A percentile compares a stretch with the other conserved stretches of the same genome.
phyloP scores from a whole-genome alignment of 2,888 invertebrate genomes.

The Molanna angustata region DNA sequence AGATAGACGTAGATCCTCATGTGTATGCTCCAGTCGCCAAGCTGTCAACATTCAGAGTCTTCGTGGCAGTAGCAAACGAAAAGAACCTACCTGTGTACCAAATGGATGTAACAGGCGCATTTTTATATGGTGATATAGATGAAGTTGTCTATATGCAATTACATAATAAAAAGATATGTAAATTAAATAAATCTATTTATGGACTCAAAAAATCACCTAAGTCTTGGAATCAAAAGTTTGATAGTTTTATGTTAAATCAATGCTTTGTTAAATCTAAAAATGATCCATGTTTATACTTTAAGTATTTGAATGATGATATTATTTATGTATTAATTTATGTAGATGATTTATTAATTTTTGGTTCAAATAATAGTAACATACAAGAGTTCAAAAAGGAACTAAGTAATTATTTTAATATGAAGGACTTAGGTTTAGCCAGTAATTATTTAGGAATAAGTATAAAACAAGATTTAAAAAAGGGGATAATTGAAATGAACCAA shows the following conservation, averaged over 20 bases:
- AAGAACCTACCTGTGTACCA: not conserved
- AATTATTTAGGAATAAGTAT: not conserved
- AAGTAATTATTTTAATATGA: not conserved
- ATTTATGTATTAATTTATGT: not conserved
- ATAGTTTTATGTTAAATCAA: not conserved
- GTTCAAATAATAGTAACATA: not conserved
- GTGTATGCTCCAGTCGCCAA: not conserved
- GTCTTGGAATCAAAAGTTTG: not conserved
- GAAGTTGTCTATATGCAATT: not conserved
- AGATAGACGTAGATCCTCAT: not conserved
- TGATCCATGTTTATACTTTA: conserved; percentile 1
- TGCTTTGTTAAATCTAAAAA: not conserved
- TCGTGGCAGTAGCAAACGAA: not conserved
- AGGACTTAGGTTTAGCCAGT: not conserved
- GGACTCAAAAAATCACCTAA: not conserved
- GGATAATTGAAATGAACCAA: not conserved
- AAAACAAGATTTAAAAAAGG: not conserved
- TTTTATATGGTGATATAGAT: conserved; percentile 3
- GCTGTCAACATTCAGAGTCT: not conserved
- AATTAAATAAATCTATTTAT: not conserved
- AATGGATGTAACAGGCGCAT: not conserved
- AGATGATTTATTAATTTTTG: conserved; percentile 1
- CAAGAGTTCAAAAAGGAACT: not conserved
- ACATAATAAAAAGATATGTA: not conserved
- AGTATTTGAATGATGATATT: not conserved